Evolutionary conservation across 23 tunicate species (phyloP).

Genomic region (Halocynthia aurantium): DNA sequence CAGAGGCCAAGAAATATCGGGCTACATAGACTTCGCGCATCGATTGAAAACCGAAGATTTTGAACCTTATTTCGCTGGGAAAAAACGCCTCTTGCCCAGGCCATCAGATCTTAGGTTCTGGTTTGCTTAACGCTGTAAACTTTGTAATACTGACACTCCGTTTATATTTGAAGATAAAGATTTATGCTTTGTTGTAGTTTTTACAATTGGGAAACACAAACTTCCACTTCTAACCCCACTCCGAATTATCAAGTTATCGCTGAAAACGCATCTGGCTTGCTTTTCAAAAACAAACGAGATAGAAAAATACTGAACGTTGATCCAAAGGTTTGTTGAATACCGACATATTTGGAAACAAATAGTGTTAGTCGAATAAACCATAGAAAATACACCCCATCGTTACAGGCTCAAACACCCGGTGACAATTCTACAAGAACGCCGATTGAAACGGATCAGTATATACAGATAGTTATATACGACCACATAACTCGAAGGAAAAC

Average conservation of each 20-base stretch:
- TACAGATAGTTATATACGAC: constrained; percentile 94
- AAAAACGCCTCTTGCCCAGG: constrained; percentile 84
- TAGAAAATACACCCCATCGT: background rate
- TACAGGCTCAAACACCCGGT: constrained; percentile 80
- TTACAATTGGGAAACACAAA: constrained; percentile 98
- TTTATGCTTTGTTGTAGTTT: constrained; percentile 42
- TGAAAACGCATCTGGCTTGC: constrained; percentile 90
- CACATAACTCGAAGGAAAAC: constrained; percentile 95
- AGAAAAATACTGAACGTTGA: constrained; percentile 91
- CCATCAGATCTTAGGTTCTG: constrained; percentile 81
- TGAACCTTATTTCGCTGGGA: constrained; percentile 88
- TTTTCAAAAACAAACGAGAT: constrained; percentile 94
- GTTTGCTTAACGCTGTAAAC: background rate
- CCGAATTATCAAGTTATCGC: constrained; percentile 97
- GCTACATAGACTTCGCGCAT: constrained; percentile 96
- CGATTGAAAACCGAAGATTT: constrained; percentile 95
- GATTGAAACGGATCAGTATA: constrained; percentile 66
- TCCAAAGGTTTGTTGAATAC: constrained; percentile 38
- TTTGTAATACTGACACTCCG: background rate
- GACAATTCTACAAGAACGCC: constrained; percentile 87
- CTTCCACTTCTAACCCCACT: constrained; percentile 83
- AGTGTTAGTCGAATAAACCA: background rate
- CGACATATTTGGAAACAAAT: background rate
- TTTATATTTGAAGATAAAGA: background rate
- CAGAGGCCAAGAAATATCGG: constrained; percentile 93